Evolutionary conservation across 2,888 invertebrate species (phyloP), one percentile per base, ranked within the genome.

Genomic region (Platypus cylindrus): DNA sequence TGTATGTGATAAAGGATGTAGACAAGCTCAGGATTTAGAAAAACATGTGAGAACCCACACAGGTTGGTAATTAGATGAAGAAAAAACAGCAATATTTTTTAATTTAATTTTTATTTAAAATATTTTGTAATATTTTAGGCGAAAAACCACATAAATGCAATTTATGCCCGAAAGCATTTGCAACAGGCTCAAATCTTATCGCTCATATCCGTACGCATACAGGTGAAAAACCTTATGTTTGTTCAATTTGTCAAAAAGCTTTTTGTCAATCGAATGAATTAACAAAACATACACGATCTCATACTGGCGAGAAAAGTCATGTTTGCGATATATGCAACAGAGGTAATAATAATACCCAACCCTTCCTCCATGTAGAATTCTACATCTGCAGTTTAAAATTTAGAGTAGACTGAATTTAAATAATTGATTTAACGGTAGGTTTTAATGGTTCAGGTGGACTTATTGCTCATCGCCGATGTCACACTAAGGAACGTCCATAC

Each of bases 1-100:
- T 3, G 56, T 63, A 11, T 67, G 67, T 45, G 52, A 54, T 39
- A 65, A 62, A 44, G 60, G 59, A 5, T 65, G 64, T 47, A 47
- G 62, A 16, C 65, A 65, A 40, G 59, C 62, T 7, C 64, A 64
- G 36, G 64, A 65, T 49, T 51, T 65, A 30, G 62, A 64, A 20
- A 64, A 65, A 38, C 66, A 67, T 45, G 58, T 62, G 55, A 49
- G 63, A 37, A 62, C 62, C 8, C 66, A 67, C 48, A 65, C 64
- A 32, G 65, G 65, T 58, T 35, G 30, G 26, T n/a, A n/a, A n/a
- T n/a, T n/a, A n/a, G n/a, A n/a, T n/a, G n/a, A n/a, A n/a, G n/a
- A n/a, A 14, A 14, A 14, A 12, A 17, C 30, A 3, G n/a, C 20
- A 5, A 30, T 12, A n/a, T n/a, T n/a, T n/a, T n/a, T n/a, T n/a